These are phyloP conservation scores for Pogonocichla stellata DNA, from an alignment of 2,113 vertebrate genomes.

Conservation along the genomic window DNA sequence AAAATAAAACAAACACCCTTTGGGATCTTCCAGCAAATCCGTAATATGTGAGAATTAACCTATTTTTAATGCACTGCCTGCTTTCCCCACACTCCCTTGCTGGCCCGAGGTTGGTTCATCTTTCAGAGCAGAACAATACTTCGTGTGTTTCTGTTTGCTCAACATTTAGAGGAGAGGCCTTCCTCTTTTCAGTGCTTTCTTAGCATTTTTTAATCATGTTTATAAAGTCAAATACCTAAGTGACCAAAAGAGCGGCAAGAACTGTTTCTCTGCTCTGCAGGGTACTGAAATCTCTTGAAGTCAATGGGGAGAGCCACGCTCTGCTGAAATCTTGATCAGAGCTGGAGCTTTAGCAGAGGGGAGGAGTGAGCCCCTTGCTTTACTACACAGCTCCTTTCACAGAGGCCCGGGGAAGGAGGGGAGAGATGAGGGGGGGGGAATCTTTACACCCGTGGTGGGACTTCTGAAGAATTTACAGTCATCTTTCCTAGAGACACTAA, in stretches of 20 bases:
- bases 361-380: conserved; percentile 56
- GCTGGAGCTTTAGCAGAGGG: conserved; percentile 19
- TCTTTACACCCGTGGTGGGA: conserved; percentile 72
- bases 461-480: conserved; percentile 79
- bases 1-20: background rate
- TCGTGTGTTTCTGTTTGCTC: conserved; percentile 60
- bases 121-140: conserved; percentile 55
- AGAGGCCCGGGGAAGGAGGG: conserved; percentile 28
- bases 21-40: background rate
- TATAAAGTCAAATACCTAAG: conserved; percentile 60
- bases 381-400: conserved; percentile 70
- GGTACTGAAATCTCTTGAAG: conserved; percentile 25
- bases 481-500: conserved; percentile 74
- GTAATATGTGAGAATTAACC: background rate
- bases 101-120: conserved; percentile 15
- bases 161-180: conserved; percentile 24
- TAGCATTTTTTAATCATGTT: conserved; percentile 51
- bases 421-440: background rate
- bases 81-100: background rate
- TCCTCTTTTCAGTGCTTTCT: conserved; percentile 21
- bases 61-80: conserved; percentile 27
- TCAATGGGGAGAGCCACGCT: conserved; percentile 32
- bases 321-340: conserved; percentile 38
- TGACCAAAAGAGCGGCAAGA: background rate
- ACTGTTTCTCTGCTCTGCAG: background rate